These are phyloP conservation scores for Oryzias dopingdopingensis DNA, from an alignment of 2,797 vertebrate species.

Conservation along the genomic window DNA sequence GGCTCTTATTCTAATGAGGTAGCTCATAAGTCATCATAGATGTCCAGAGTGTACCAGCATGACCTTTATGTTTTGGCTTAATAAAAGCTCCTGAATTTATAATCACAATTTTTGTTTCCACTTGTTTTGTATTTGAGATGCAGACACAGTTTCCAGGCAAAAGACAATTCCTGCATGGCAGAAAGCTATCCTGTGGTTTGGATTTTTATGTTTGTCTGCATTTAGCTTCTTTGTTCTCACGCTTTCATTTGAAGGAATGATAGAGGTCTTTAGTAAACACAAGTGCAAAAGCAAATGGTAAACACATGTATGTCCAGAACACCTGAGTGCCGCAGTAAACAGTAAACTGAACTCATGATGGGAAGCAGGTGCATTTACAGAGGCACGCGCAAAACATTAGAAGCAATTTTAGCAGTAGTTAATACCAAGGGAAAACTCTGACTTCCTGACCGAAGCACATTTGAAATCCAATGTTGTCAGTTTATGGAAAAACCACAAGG, in stretches of 20 bases:
- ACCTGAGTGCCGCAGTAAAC: too few species aligned
- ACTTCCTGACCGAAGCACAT: too few species aligned
- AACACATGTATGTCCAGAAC: too few species aligned
- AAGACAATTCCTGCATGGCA: background rate
- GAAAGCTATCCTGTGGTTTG: conserved; percentile 1
- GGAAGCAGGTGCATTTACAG: conserved; percentile 13
- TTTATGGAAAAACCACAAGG: too few species aligned
- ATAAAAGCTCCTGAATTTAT: conserved; percentile 30
- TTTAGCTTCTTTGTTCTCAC: too few species aligned
- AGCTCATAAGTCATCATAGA: conserved; percentile 39
- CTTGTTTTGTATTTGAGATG: conserved; percentile 12
- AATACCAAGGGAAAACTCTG: conserved; percentile 1
- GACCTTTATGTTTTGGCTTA: conserved; percentile 26
- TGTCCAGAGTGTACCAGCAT: conserved; percentile 17
- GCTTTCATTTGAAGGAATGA: too few species aligned
- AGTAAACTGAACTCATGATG: conserved; percentile 7
- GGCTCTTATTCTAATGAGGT: conserved; percentile 49
- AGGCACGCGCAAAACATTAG: conserved; percentile 17
- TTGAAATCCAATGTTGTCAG: too few species aligned
- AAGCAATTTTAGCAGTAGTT: conserved; percentile 2
- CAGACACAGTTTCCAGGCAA: conserved; percentile 17
- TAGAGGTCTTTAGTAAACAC: too few species aligned
- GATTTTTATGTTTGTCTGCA: background rate
- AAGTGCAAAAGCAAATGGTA: too few species aligned
- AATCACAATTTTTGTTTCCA: conserved; percentile 24